phyloP scores from a whole-genome alignment of 2,888 invertebrate genomes.

The Thalpophila matura region DNA sequence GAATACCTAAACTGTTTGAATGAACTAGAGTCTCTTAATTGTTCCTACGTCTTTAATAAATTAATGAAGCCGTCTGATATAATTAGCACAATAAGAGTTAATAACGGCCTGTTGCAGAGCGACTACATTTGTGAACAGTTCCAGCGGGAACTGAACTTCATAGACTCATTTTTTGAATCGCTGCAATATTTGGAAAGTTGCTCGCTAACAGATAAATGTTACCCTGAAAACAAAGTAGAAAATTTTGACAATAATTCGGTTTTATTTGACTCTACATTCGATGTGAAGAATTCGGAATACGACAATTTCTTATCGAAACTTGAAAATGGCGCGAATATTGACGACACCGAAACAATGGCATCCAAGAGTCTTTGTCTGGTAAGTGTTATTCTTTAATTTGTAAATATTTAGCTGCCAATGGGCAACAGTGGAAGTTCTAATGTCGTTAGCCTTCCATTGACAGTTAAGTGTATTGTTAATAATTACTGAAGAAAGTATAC shows the following conservation, averaged over 20 bases:
- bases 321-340: conserved; percentile 78
- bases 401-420: conserved; percentile 76
- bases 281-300: conserved; percentile 76
- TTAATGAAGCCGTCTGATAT: conserved; percentile 87
- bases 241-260: conserved; percentile 69
- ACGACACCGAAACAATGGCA: conserved; percentile 85
- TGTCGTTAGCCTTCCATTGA: conserved; percentile 51
- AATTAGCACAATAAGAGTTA: conserved; percentile 84
- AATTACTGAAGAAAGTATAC: conserved; percentile 15
- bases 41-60: conserved; percentile 77
- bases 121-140: conserved; percentile 86
- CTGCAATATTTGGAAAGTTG: conserved; percentile 85
- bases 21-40: conserved; percentile 74
- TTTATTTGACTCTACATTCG: conserved; percentile 69
- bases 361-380: conserved; percentile 89
- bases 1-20: conserved; percentile 68
- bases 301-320: conserved; percentile 79
- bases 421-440: conserved; percentile 55
- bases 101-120: conserved; percentile 76
- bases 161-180: conserved; percentile 88
- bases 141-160: conserved; percentile 86
- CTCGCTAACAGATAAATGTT: conserved; percentile 77
- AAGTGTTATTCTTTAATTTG: conserved; percentile 82
- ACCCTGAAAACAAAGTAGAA: conserved; percentile 73
- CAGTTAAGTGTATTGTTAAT: conserved; percentile 45